Base-by-base conservation (phyloP, 2,888 invertebrate species). In the Brassicogethes aeneus region DNA sequence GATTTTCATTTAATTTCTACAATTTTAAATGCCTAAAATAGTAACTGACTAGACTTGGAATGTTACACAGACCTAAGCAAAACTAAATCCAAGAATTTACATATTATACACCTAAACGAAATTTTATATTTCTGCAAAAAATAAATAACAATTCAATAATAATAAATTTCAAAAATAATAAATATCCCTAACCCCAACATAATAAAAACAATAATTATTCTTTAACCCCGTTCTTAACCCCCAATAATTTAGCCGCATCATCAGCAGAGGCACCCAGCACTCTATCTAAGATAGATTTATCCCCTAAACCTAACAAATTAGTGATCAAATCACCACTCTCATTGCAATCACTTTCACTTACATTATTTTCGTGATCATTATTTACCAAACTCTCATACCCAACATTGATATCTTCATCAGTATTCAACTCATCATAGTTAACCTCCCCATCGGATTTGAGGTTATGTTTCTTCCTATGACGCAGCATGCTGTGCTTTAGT, bases 401-500 rank as follows among this genome's bases (percentile, higher is more conserved):
- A 5, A 39, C 45, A 36, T 45, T 45, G 35, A 50, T 56, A 32
- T 73, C 71, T 43, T 70, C 63, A 53, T 70, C 61, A 64, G 75
- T 57, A 15, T 71, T 71, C 37, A 66, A 65, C 31, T 76, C 64
- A 37, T 60, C 59, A 23, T 10, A 7, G 23, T 23, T 23, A 23
- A 7, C 10, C 10, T 23, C 23, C 23, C 23, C 23, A 23, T 23
- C 23, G 23, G 23, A 23, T 17, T 57, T 56, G 3, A 79, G 75
- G 47, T 76, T 78, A 62, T 93, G 93, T 66, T 92, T 93, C 71
- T 92, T 91, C 53, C 90, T 77, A 64, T 94, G 93, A 0, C 93
- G 78, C 51, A 93, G 74, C 93, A 94, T 93, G 68, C 90, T 90
- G 72, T 94, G 93, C 60, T 94, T 94, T 35, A 94, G 70, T 0